phyloP scores from a whole-genome alignment of 2,113 vertebrate species.

The Raja brachyura region DNA sequence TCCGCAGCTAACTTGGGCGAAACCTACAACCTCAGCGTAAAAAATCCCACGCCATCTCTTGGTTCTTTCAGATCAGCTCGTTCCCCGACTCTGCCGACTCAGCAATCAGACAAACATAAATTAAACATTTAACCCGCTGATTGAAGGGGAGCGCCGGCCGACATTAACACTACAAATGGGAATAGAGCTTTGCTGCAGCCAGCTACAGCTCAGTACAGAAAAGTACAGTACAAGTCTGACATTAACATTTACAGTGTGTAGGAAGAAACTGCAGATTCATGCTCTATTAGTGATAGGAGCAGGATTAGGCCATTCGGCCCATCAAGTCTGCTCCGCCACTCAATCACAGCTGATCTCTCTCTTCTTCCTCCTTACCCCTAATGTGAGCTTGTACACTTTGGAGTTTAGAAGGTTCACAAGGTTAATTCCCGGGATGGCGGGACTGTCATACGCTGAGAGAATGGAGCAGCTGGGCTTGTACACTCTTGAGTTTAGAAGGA shows the following conservation, averaged over 20 bases:
- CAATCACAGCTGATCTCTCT: too few species aligned
- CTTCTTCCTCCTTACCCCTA: too few species aligned
- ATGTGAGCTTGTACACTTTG: too few species aligned
- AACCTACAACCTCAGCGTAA: not conserved
- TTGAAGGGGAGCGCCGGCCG: not conserved
- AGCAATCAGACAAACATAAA: not conserved
- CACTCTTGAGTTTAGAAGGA: too few species aligned
- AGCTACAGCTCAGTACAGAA: not conserved
- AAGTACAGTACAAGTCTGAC: not conserved
- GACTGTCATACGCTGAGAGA: too few species aligned
- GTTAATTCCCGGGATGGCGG: too few species aligned
- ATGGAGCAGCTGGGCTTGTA: too few species aligned
- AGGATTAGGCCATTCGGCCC: too few species aligned
- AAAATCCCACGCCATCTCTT: not conserved
- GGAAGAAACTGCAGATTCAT: too few species aligned
- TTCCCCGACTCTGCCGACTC: not conserved
- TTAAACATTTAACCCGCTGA: not conserved
- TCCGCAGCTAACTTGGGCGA: not conserved
- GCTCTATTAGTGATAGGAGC: too few species aligned
- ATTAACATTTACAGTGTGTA: not conserved
- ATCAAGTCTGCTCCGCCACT: too few species aligned
- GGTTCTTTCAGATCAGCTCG: not conserved
- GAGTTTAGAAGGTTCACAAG: too few species aligned
- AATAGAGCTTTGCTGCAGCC: not conserved
- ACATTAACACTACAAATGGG: not conserved